Base-by-base conservation (phyloP, 2,797 vertebrate species). In the Cryptoprocta ferox region DNA sequence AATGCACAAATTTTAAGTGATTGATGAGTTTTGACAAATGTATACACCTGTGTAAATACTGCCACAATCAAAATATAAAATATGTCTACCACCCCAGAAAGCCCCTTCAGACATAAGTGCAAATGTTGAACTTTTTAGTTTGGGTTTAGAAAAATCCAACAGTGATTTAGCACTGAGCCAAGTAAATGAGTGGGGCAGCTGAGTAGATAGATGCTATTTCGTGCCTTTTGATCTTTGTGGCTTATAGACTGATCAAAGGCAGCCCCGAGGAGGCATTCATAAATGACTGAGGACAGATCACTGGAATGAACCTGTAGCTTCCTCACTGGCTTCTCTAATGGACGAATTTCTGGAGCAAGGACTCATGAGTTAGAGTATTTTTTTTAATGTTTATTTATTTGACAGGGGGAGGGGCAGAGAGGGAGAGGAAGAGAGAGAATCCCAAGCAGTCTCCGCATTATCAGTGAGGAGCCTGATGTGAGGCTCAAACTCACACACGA, bases 81-180 rank as follows among this genome's bases (percentile, higher is more conserved):
- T 48, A 88, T 94, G 83, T 91, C 24, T 30, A 39, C 56, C 63
- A 75, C 30, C 53, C 45, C 37, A 89, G 85, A 65, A 90, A 89
- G 66, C 68, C 28, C 32, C 45, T 80, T 85, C 48, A 11, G 35
- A 81, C 21, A n/a, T 39, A 71, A 45, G 16, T 89, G 56, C 32
- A 76, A 89, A 89, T 89, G 24, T 94, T 80, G 61, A 94, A 92
- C 59, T 39, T 97, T 87, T 96, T n/a, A n/a, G 35, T 88, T 80
- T 88, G 76, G 28, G 9, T 78, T 97, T 94, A 85, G 81, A 93
- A 80, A 76, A 92, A 66, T 50, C 45, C 76, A 66, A 30, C 89
- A 79, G 48, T 66, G 18, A 65, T 16, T 86, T 53, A 68, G 48
- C 76, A 7, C 24, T 48, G 15, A 94, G 59, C 30, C 83, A 42